Evolutionary conservation across 1,140 invertebrate species (phyloP).

Genomic region (Cyclina sinensis): DNA sequence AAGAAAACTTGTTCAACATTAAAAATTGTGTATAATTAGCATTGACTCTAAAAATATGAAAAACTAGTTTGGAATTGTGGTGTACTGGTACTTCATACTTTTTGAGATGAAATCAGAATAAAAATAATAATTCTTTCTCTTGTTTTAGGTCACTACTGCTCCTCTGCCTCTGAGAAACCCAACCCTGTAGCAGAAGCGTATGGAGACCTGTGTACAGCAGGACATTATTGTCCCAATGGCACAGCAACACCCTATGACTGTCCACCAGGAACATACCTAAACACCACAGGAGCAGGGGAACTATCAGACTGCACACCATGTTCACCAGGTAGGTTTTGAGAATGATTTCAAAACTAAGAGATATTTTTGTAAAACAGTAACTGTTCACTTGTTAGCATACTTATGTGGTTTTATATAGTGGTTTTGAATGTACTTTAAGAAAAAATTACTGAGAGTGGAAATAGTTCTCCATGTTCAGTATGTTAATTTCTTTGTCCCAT

Average conservation of each 20-base stretch:
- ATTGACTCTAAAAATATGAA: no score
- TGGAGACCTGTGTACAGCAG: conserved; percentile 81
- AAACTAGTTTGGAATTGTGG: no score
- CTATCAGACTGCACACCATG: conserved; percentile 78
- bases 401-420: not conserved
- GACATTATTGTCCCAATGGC: conserved; percentile 83
- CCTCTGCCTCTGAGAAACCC: conserved; percentile 74
- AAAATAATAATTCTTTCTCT: no score
- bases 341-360: no score
- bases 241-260: conserved; percentile 78
- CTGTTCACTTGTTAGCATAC: no score
- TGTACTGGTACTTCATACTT: no score
- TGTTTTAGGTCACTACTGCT: conserved; percentile 82
- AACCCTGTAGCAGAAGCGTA: conserved; percentile 77
- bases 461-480: not conserved
- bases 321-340: conserved; percentile 76
- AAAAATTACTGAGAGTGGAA: no score
- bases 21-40: no score
- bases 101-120: no score
- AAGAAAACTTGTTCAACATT: no score
- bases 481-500: not conserved
- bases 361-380: no score
- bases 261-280: conserved; percentile 81
- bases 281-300: conserved; percentile 76
- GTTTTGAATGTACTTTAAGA: not conserved